Conservation (phyloP, 2,113 vertebrate genomes). For the Hyperoodon ampullatus region DNA sequence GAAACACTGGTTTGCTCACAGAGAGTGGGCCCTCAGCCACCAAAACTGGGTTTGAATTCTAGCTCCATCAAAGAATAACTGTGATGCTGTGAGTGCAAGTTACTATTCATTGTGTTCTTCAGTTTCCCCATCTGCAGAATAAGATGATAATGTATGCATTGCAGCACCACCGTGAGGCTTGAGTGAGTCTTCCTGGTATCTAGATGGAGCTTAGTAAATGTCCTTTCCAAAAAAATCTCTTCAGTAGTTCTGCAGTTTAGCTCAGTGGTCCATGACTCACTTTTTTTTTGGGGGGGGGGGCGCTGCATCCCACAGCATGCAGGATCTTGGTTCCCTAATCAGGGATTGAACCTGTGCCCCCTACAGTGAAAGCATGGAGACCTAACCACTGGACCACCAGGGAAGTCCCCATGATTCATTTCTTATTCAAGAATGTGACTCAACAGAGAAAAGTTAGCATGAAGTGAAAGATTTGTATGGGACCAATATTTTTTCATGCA, state of each 20-base stretch:
- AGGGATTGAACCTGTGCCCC: too few relatives aligned
- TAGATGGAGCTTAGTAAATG: not conserved
- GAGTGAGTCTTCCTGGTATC: not conserved
- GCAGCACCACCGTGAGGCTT: not conserved
- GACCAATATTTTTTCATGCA: not conserved
- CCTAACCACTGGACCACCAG: too few relatives aligned
- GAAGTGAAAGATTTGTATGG: not conserved
- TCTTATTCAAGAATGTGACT: not conserved
- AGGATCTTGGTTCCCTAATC: too few relatives aligned
- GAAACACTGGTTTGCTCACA: not conserved
- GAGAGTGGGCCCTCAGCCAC: not conserved
- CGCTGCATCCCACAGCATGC: too few relatives aligned
- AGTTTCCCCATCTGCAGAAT: not conserved
- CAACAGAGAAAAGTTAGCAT: not conserved
- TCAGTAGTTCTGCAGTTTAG: not conserved
- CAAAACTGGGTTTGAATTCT: not conserved
- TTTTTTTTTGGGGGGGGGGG: not conserved
- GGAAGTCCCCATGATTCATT: not conserved
- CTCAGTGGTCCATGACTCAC: not conserved
- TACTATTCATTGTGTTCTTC: not conserved
- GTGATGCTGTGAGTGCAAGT: not conserved
- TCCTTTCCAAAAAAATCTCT: not conserved
- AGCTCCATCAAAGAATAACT: not conserved
- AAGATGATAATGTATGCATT: rapidly evolving
- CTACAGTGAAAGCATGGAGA: too few relatives aligned